Evolutionary conservation across 92 coral and sea anemone species (phyloP).

Genomic region (Montipora capitata): DNA sequence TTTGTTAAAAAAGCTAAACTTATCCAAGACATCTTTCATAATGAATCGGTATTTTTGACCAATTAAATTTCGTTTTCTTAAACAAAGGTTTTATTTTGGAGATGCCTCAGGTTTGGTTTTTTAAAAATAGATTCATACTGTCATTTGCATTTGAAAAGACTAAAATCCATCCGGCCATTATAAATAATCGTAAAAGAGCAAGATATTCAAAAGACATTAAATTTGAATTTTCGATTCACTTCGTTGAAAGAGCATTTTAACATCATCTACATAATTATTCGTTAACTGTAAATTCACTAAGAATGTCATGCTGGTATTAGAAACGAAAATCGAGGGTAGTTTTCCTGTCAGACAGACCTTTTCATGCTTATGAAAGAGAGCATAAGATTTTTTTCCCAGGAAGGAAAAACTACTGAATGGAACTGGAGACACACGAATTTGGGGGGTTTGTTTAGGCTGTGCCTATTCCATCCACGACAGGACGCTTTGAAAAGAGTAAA

Average conservation of each 20-base stretch:
- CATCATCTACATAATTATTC: no score
- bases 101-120: neutral
- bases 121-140: neutral
- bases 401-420: no score
- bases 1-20: neutral
- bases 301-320: no score
- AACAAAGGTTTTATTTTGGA: neutral
- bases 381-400: no score
- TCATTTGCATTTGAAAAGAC: slow-evolving; percentile 29
- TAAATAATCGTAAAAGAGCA: neutral
- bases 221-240: no score
- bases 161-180: neutral
- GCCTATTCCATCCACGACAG: neutral
- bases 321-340: no score
- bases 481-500: neutral
- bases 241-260: neutral
- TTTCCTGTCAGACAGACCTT: no score
- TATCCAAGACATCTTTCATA: neutral
- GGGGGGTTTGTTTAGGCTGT: no score
- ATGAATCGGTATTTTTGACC: neutral
- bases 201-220: neutral
- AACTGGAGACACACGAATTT: no score
- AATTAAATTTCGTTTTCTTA: neutral
- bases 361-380: no score
- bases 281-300: no score